Evolutionary conservation across 2,888 invertebrate genomes (phyloP).

Genomic region (Dromius quadrimaculatus): DNA sequence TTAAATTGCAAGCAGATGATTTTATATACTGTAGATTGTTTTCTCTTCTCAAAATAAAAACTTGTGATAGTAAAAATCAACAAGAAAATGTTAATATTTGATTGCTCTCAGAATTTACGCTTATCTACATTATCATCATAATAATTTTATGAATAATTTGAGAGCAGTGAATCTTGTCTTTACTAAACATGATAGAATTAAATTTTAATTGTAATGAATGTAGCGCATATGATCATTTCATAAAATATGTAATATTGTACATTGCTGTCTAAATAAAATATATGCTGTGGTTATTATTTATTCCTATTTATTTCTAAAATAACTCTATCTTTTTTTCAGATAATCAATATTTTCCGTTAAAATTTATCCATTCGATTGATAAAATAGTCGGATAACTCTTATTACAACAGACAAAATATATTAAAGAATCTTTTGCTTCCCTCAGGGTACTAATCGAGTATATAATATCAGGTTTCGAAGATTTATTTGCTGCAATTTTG

Average conservation of each 20-base stretch:
- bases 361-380: too few species aligned
- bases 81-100: conserved; percentile 23
- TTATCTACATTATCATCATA: too few species aligned
- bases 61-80: conserved; percentile 39
- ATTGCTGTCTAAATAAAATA: conserved; percentile 47
- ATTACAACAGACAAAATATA: too few species aligned
- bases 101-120: conserved; percentile 27
- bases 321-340: too few species aligned
- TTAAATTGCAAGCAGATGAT: conserved; percentile 40
- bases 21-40: conserved; percentile 18
- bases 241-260: conserved; percentile 42
- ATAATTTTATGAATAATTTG: conserved; percentile 9
- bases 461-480: too few species aligned
- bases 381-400: too few species aligned
- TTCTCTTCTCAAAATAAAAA: conserved; percentile 23
- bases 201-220: conserved; percentile 17
- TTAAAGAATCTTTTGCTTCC: too few species aligned
- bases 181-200: conserved; percentile 16
- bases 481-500: too few species aligned
- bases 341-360: too few species aligned
- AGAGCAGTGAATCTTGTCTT: conserved; percentile 1
- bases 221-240: conserved; percentile 37
- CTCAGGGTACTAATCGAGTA: too few species aligned
- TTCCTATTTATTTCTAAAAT: too few species aligned
- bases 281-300: conserved; percentile 47